Conservation (phyloP, 2,113 vertebrate genomes). For the Oryzias celebensis region DNA sequence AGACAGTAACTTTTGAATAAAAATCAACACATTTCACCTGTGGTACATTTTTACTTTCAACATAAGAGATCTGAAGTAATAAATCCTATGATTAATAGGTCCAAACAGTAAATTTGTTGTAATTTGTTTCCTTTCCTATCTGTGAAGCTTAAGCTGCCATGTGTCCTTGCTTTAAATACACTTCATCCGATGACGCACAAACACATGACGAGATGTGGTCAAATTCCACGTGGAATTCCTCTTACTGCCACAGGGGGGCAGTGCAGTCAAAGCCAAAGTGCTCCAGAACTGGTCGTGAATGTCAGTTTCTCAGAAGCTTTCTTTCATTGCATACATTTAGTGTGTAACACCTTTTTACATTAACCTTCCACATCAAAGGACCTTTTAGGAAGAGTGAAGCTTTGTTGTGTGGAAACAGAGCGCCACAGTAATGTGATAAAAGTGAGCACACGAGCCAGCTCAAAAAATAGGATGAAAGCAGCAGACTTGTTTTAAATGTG, state of each 20-base stretch:
- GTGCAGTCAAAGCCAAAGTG: background rate
- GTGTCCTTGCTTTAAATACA: too few species aligned
- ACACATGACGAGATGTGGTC: too few species aligned
- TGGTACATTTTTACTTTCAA: constrained; percentile 53
- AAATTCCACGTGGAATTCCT: background rate
- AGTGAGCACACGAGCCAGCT: constrained; percentile 34
- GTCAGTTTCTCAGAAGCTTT: too few species aligned
- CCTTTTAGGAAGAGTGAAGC: constrained; percentile 11
- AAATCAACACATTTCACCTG: constrained; percentile 92
- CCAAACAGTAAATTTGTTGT: too few species aligned
- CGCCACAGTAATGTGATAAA: constrained; percentile 42
- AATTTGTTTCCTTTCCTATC: too few species aligned
- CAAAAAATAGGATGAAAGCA: constrained; percentile 59
- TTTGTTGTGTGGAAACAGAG: constrained; percentile 33
- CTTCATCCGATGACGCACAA: too few species aligned
- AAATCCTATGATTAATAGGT: too few species aligned
- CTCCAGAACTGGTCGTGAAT: background rate
- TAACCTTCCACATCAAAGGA: constrained; percentile 37
- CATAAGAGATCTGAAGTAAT: background rate
- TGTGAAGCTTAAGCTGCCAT: too few species aligned
- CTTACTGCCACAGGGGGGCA: constrained; percentile 52
- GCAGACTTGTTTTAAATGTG: constrained; percentile 53
- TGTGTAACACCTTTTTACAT: constrained; percentile 14
- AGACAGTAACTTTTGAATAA: constrained; percentile 99
- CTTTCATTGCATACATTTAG: constrained; percentile 17